Conservation (phyloP, 2,888 invertebrate genomes). For the Anorthoa munda region DNA sequence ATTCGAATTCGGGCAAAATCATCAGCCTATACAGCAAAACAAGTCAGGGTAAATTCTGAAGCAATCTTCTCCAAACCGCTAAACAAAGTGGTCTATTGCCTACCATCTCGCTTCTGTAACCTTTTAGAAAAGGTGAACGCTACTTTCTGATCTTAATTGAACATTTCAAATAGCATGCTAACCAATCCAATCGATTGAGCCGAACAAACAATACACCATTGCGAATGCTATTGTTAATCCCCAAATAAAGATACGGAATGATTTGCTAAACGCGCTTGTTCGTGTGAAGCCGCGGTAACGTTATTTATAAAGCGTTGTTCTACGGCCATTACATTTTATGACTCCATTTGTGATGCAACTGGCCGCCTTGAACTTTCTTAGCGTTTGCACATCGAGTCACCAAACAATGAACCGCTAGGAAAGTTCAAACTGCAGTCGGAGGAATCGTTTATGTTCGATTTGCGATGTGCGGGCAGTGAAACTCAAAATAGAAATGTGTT, state of each 20-base stretch:
- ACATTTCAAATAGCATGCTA: constrained; percentile 43
- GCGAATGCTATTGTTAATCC: constrained; percentile 47
- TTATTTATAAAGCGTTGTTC: constrained; percentile 51
- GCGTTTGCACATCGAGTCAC: constrained; percentile 61
- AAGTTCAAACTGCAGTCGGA: constrained; percentile 56
- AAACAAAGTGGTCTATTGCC: constrained; percentile 1
- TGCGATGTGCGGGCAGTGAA: constrained; percentile 28
- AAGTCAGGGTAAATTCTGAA: background rate
- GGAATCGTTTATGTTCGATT: constrained; percentile 13
- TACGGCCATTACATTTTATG: constrained; percentile 72
- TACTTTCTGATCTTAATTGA: constrained; percentile 45
- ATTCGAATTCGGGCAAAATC: background rate
- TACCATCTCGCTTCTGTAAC: constrained; percentile 12
- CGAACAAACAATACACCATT: constrained; percentile 46
- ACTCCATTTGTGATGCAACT: constrained; percentile 78
- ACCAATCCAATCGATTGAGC: constrained; percentile 44
- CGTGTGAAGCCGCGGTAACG: constrained; percentile 50
- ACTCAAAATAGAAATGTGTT: constrained; percentile 50
- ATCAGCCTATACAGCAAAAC: background rate
- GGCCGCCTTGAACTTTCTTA: constrained; percentile 80
- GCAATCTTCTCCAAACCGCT: background rate
- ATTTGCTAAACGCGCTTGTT: constrained; percentile 50
- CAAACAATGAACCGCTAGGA: constrained; percentile 63
- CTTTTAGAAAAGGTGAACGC: constrained; percentile 41
- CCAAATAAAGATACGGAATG: constrained; percentile 41